Base-by-base conservation (phyloP, 2,888 invertebrate genomes). In the Hoplodrina blanda region DNA sequence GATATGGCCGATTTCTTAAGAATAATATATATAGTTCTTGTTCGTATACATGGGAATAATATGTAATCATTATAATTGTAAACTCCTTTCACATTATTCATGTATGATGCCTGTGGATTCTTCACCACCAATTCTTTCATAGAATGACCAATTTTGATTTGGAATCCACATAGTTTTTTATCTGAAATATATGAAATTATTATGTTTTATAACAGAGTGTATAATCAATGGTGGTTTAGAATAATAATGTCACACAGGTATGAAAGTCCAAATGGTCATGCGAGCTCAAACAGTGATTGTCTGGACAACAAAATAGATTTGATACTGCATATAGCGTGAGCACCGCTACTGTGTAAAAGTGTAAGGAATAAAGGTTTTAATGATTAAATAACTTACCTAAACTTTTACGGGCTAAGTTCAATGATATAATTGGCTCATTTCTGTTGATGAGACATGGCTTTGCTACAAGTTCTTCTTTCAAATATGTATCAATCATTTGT, bases 371-470 rank as follows among this genome's bases (percentile, higher is more conserved):
- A n/a, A n/a, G n/a, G n/a, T n/a, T n/a, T n/a, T n/a, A n/a, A n/a
- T n/a, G n/a, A n/a, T n/a, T n/a, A 2, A 13, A 8, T 17, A 30
- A 37, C 57, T 73, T 85, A 94, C 94, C 94, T 78, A 92, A 82
- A 74, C 87, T 69, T 73, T 90, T 89, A 7, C 85, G 77, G 56
- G 91, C 91, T 25, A 91, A 63, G 19, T 91, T 89, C 62, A 91
- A 91, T 65, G 90, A 90, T 73, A 93, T 76, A 3, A 95, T 88
- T 3, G 94, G 97, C 93, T 99, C 99, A 74, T 94, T 92, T 79
- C 93, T 93, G 89, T 99, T 99, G 4, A 97, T 97, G 81, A 96
- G 93, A 75, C 96, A 93, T 0, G 98, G 97, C n/a, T 96, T 92
- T 1, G 97, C 94, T 78, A 98, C 95, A 0, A 95, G 91, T 67